Evolutionary conservation across 2,113 vertebrate genomes (phyloP), one percentile per base, ranked within the genome.

Genomic region (Neopipo cinnamomea): DNA sequence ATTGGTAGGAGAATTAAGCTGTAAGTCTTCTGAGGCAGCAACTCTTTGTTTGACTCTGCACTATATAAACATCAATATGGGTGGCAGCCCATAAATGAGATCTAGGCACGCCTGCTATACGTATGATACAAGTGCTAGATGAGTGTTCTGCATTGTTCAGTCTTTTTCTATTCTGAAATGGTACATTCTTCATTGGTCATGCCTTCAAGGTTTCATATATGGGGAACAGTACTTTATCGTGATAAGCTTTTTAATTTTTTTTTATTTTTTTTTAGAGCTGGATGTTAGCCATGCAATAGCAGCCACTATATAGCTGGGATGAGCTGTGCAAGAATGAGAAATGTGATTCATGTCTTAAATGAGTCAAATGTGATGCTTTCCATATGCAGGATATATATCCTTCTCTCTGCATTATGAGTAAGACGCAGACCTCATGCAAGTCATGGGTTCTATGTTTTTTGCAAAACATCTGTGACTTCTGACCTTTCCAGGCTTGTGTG

Each of bases 401-500:
- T 77, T 91, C 79, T 79, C 37, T 56, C 59, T 77, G 41, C 17
- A 11, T 63, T 89, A 41, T 55, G 65, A 91, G 44, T 81, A 89
- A 81, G 65, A 74, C 11, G 8, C 71, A 74, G 83, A 76, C 75
- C 85, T 93, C 80, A 75, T 94, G 85, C 46, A 92, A 96, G 88
- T 89, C 88, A 85, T 72, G 80, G 42, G 79, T 87, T 93, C 83
- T 88, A 8, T 42, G 52, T 49, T 67, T 86, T 95, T 93, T 70
- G 28, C 49, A 93, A 94, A 96, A 94, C 92, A 92, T 93, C 91
- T 97, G 96, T 92, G 95, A 87, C 91, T 92, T 93, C 80, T 92
- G 95, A 95, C 80, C 92, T 95, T 93, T 83, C 50, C 21, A 42
- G 80, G 44, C 73, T 93, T 93, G 76, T 81, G 56, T 42, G 62